Conservation (phyloP, 1,140 invertebrate genomes). For the Trichomalopsis sarcophagae region DNA sequence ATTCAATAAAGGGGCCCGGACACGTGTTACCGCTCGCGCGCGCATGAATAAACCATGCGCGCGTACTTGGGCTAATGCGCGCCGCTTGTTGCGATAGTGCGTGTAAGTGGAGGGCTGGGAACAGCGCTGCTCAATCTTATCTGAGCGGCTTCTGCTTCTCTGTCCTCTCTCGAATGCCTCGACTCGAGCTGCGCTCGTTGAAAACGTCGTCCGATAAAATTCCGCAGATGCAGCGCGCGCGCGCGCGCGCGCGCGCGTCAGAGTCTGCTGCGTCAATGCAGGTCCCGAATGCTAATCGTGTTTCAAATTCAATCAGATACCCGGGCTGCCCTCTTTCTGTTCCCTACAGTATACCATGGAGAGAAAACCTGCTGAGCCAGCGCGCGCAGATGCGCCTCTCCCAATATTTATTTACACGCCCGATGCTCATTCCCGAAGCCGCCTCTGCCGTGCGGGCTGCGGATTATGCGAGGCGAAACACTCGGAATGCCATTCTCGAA, state of each 20-base stretch:
- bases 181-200: too few relatives aligned
- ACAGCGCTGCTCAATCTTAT: too few relatives aligned
- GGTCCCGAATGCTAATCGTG: neutral
- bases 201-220: too few relatives aligned
- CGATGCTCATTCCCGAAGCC: slow-evolving; percentile 50
- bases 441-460: neutral
- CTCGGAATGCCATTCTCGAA: too few relatives aligned
- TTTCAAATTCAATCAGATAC: slow-evolving; percentile 45
- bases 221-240: too few relatives aligned
- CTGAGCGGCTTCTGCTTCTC: too few relatives aligned
- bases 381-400: slow-evolving; percentile 3
- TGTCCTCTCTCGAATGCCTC: too few relatives aligned
- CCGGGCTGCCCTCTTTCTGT: neutral
- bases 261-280: too few relatives aligned
- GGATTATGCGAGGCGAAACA: too few relatives aligned
- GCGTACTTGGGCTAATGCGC: slow-evolving; percentile 18
- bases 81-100: neutral
- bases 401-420: slow-evolving; percentile 61
- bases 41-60: slow-evolving; percentile 8
- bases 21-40: slow-evolving; percentile 1
- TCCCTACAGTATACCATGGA: too few relatives aligned
- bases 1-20: neutral
- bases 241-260: too few relatives aligned
- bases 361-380: slow-evolving; percentile 63
- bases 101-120: too few relatives aligned